Evolutionary conservation across 2,797 vertebrate genomes (phyloP), one percentile per base, ranked within the genome.

Genomic region (Lepidocolaptes lacrymiger): DNA sequence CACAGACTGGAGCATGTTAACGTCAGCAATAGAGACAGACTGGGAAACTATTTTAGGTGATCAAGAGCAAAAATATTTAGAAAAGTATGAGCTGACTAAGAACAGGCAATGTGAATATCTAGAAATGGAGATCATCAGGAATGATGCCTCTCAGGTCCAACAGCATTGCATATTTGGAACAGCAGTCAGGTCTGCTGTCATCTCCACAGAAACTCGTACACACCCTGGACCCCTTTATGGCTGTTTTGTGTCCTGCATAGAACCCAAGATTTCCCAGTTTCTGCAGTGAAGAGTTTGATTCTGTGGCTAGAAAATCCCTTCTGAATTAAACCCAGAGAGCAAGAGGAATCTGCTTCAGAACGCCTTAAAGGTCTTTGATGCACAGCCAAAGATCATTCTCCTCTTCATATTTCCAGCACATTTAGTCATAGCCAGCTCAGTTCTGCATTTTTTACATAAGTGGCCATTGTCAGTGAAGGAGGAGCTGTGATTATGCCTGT

Each of bases 31-130:
- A 62, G 49, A 96, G 83, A 95, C 73, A 93, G 91, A 41, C 92
- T 94, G 91, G 86, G 88, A 96, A 96, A 95, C 78, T 94, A 94
- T 94, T 96, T 94, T 83, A 81, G 52, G 83, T 95, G n/a, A 88
- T 92, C 56, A 95, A 78, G 78, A 81, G 52, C 66, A 69, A 95
- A 97, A 96, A 85, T 72, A 92, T 95, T 90, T 94, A 81, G 83
- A 96, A 89, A 93, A 96, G 44, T 74, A 91, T 41, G 56, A 73
- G 58, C 21, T 88, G 91, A 94, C 89, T 86, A 89, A 82, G 91
- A 95, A 90, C 85, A 95, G 83, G 68, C 77, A 9, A 77, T 55
- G 56, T 46, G 73, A 90, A 73, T 52, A 91, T 64, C 78, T 93
- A 94, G 68, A 91, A 93, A 86, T 44, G 23, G 46, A 90, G 54